Conservation (phyloP, 2,113 vertebrate species). For the Lipotes vexillifer region DNA sequence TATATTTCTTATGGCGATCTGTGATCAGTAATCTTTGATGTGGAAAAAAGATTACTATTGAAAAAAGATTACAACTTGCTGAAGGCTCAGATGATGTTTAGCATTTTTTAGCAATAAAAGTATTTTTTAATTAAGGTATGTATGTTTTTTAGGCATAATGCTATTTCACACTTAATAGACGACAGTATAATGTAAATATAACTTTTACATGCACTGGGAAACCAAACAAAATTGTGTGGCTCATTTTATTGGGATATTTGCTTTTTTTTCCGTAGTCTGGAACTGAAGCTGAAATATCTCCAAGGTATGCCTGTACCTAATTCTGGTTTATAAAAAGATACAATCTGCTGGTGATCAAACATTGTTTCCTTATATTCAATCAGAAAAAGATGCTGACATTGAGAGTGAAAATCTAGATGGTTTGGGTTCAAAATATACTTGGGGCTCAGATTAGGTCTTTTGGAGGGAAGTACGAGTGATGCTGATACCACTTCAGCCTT, state of each 20-base stretch:
- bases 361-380: not conserved
- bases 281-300: not conserved
- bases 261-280: not conserved
- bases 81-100: not conserved
- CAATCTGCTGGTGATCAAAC: not conserved
- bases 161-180: not conserved
- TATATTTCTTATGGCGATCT: not conserved
- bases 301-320: not conserved
- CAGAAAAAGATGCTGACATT: not conserved
- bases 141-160: not conserved
- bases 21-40: not conserved
- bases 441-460: not conserved
- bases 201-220: not conserved
- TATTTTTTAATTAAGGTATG: not conserved
- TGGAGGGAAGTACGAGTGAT: not conserved
- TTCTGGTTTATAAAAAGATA: not conserved
- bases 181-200: not conserved
- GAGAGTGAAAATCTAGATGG: not conserved
- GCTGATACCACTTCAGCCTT: fast-evolving
- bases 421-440: not conserved
- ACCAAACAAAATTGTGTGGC: not conserved
- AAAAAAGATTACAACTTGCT: not conserved
- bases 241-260: not conserved
- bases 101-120: not conserved
- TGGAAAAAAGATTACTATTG: not conserved